These are phyloP conservation scores for Molossus alvarezi DNA, from an alignment of 2,797 vertebrate species.

Conservation along the genomic window DNA sequence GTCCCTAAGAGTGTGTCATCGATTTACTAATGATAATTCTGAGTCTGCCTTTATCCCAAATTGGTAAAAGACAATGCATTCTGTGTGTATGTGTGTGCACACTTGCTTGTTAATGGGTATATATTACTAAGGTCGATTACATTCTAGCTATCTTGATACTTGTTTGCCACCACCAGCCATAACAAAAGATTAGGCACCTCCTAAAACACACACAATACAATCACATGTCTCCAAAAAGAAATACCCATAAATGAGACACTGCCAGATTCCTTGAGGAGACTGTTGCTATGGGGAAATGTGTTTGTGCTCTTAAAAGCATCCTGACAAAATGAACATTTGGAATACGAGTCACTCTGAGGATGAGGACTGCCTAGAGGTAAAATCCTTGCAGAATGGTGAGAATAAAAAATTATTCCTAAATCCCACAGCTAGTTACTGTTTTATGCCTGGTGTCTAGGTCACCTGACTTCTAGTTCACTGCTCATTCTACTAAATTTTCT, in stretches of 20 bases:
- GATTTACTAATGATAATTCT: conserved; percentile 10
- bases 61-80: neutral
- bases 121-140: neutral
- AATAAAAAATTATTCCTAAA: conserved; percentile 42
- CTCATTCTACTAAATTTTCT: conserved; percentile 49
- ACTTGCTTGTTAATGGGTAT: neutral
- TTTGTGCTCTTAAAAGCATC: conserved; percentile 49
- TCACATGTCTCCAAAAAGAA: conserved; percentile 28
- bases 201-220: neutral
- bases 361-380: neutral
- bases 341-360: conserved; percentile 34
- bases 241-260: conserved; percentile 10
- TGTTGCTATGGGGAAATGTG: conserved; percentile 28
- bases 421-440: neutral
- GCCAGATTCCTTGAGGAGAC: neutral
- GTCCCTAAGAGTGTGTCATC: neutral
- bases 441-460: neutral
- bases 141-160: neutral
- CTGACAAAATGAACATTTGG: conserved; percentile 58
- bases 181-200: neutral
- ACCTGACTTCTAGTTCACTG: neutral
- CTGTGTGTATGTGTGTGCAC: neutral
- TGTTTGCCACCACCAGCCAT: neutral
- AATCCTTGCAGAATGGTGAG: neutral
- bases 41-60: conserved; percentile 12